Conservation (phyloP, 2,888 invertebrate species). For the Trilocha varians region DNA sequence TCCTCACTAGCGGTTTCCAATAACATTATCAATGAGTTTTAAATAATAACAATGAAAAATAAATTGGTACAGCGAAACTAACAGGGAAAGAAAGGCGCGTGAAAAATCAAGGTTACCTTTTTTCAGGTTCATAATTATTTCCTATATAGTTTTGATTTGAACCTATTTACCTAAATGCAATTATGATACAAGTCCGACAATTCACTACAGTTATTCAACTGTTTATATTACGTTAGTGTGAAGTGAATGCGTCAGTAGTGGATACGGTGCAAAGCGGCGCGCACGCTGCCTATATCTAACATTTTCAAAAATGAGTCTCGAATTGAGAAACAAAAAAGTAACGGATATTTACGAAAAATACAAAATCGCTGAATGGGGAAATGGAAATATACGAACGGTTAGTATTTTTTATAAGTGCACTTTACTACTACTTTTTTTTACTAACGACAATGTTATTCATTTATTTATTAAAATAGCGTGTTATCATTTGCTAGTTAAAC, state of each 20-base stretch:
- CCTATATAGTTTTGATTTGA: slow-evolving; percentile 6
- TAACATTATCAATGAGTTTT: no score
- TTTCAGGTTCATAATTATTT: slow-evolving; percentile 8
- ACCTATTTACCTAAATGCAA: slow-evolving; percentile 14
- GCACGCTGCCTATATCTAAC: slow-evolving; percentile 40
- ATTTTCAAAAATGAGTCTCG: slow-evolving; percentile 52
- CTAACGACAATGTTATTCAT: not conserved
- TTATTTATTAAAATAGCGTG: not conserved
- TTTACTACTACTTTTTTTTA: no score
- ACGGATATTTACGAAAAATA: slow-evolving; percentile 60
- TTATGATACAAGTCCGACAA: slow-evolving; percentile 21
- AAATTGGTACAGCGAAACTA: not conserved
- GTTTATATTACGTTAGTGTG: slow-evolving; percentile 35
- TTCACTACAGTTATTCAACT: slow-evolving; percentile 25
- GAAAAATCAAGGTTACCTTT: slow-evolving; percentile 7
- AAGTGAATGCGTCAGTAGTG: slow-evolving; percentile 37
- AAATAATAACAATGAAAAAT: not conserved
- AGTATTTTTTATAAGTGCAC: no score
- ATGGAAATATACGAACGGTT: slow-evolving; percentile 37
- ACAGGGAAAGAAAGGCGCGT: slow-evolving; percentile 2
- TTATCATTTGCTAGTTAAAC: no score
- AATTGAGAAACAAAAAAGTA: slow-evolving; percentile 58
- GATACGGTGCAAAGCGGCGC: slow-evolving; percentile 32
- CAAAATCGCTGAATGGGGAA: slow-evolving; percentile 60
- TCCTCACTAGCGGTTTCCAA: no score